These are phyloP conservation scores for Microctenopoma steveboyesi DNA, from an alignment of 2,797 vertebrate species.

Conservation along the genomic window DNA sequence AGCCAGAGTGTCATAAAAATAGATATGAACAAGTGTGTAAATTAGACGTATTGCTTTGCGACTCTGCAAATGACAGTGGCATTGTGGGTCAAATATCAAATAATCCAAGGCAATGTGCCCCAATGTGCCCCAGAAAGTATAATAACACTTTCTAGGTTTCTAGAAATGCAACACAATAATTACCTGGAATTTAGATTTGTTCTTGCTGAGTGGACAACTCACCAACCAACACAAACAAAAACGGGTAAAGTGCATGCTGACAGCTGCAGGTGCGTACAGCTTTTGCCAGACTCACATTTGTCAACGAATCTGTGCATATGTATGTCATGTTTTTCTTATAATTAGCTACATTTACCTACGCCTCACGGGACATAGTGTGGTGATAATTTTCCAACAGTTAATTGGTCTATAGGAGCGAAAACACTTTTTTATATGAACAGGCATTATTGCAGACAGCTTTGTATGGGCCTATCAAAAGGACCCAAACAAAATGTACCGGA, in stretches of 20 bases:
- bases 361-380: rapidly evolving
- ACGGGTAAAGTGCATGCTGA: conserved; percentile 18
- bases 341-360: rapidly evolving
- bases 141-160: not conserved
- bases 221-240: not conserved
- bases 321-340: rapidly evolving
- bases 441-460: conserved; percentile 52
- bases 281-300: conserved; percentile 29
- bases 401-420: not conserved
- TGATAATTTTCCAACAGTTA: rapidly evolving
- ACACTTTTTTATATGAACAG: conserved; percentile 25
- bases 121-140: not conserved
- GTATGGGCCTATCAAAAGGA: conserved; percentile 41
- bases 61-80: not conserved
- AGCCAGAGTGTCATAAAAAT: not conserved
- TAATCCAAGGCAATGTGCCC: not conserved
- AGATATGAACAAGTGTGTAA: not conserved
- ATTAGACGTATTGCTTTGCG: not conserved
- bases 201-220: conserved; percentile 15
- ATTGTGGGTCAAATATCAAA: not conserved
- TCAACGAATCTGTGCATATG: not conserved
- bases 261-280: not conserved
- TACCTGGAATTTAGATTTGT: conserved; percentile 54
- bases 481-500: conserved; percentile 74
- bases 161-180: not conserved